Base-by-base conservation (phyloP, 2,797 vertebrate genomes). In the Melanotaenia maccullochi region DNA sequence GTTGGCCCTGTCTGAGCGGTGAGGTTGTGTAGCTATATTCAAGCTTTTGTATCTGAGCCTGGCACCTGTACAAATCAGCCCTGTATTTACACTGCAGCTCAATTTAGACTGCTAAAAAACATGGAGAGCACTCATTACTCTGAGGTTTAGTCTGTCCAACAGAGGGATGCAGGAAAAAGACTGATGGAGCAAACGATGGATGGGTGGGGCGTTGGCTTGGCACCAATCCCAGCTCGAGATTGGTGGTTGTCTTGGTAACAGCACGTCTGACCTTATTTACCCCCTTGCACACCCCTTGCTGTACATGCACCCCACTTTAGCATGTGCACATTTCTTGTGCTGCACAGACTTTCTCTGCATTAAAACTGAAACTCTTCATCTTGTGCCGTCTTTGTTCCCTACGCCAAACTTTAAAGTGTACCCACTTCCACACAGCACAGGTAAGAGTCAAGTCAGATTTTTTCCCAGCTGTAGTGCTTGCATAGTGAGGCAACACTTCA, bases 211-310 rank as follows among this genome's bases (percentile, higher is more conserved):
- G 20, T 71, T 83, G 87, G 88, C 68, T 81, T 90, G 93, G 90
- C 89, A 71, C 71, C 22, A 78, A 54, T 90, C 85, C 89, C 76
- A 69, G 82, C 63, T 86, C 73, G 12, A 76, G 85, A 89, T 93
- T 92, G 93, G 90, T 89, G 65, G 85, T 90, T 76, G 89, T 90
- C 93, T 79, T 87, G 88, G 87, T 89, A 92, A 89, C 91, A 36
- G 89, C 91, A 92, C 81, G 81, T 88, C 86, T 93, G 91, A 91
- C 93, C 90, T 93, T 86, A 85, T 90, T 92, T 92, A 84, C 85
- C 90, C 90, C 83, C 81, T 79, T 18, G 18, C 73, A 61, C 70
- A 20, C 74, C 80, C 65, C 64, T 80, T 22, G 25, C 61, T 18
- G 59, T 80, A 66, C 68, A 14, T n/a, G 57, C 63, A 49, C 67